Percentiles rank a stretch among this genome's conserved stretches.
These are phyloP conservation scores for Campoplex capitator DNA, from an alignment of 2,888 invertebrate species.

Conservation along the genomic window DNA sequence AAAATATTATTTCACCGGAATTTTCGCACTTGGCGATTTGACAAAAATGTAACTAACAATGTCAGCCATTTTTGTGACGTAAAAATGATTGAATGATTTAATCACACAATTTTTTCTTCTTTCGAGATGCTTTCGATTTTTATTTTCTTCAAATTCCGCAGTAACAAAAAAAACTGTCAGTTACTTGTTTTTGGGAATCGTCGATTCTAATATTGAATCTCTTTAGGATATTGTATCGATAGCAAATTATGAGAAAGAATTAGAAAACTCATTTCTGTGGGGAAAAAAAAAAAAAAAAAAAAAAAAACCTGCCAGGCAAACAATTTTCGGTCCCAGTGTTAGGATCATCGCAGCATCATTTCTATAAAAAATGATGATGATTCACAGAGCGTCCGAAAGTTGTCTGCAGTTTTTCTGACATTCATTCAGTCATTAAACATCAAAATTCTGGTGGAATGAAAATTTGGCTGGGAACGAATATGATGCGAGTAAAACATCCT, in stretches of 20 bases:
- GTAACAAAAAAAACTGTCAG: neutral
- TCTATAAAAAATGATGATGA: neutral
- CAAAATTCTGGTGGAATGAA: neutral
- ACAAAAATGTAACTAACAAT: neutral
- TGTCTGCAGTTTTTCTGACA: neutral
- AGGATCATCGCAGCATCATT: neutral
- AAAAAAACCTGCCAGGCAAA: neutral
- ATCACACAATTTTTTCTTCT: neutral
- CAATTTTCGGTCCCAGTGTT: too few species aligned
- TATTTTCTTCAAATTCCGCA: neutral
- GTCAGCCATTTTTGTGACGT: neutral
- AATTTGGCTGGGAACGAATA: neutral
- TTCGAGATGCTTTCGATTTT: neutral
- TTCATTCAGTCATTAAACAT: neutral
- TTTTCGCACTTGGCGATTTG: constrained; percentile 3
- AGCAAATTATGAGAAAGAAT: neutral
- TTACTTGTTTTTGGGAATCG: too few species aligned
- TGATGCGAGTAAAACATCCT: neutral
- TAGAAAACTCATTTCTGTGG: neutral
- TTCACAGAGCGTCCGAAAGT: neutral
- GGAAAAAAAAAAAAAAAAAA: neutral
- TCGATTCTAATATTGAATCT: too few species aligned
- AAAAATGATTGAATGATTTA: neutral
- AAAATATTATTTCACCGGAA: neutral
- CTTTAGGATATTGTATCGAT: too few species aligned